These are phyloP conservation scores for human (Homo sapiens) DNA, from an alignment of 2,113 vertebrate genomes.

Conservation along the genomic window DNA sequence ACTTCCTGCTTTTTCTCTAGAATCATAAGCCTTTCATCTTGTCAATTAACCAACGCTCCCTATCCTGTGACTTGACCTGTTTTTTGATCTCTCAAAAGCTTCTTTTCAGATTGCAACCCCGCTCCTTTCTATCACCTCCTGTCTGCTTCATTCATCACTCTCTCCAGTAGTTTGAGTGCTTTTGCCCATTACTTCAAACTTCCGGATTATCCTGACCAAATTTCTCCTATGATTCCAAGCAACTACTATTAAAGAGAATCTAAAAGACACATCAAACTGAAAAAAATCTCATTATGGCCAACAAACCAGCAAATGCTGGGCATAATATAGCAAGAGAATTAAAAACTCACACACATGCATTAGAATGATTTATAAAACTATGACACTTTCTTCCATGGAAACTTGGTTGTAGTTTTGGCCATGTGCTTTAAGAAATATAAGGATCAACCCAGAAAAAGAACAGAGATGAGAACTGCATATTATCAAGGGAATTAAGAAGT, in stretches of 20 bases:
- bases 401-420: not conserved
- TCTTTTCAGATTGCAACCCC: not conserved
- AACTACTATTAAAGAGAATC: not conserved
- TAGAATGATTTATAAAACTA: not conserved
- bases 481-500: not conserved
- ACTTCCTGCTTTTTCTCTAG: slow-evolving; percentile 16
- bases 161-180: not conserved
- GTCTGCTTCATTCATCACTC: not conserved
- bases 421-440: not conserved
- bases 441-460: not conserved
- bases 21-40: slow-evolving; percentile 5
- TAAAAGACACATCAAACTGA: not conserved
- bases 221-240: not conserved
- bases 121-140: not conserved
- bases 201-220: not conserved
- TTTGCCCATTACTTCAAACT: not conserved
- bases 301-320: not conserved
- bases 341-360: not conserved
- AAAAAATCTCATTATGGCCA: not conserved
- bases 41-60: not conserved
- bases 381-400: not conserved
- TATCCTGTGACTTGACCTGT: not conserved
- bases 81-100: not conserved
- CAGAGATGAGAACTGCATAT: not conserved
- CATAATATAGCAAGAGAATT: not conserved